A percentile compares a stretch with the other conserved stretches of the same genome.
Conservation (phyloP, 2,888 invertebrate genomes). For the Cistogaster globosa region DNA sequence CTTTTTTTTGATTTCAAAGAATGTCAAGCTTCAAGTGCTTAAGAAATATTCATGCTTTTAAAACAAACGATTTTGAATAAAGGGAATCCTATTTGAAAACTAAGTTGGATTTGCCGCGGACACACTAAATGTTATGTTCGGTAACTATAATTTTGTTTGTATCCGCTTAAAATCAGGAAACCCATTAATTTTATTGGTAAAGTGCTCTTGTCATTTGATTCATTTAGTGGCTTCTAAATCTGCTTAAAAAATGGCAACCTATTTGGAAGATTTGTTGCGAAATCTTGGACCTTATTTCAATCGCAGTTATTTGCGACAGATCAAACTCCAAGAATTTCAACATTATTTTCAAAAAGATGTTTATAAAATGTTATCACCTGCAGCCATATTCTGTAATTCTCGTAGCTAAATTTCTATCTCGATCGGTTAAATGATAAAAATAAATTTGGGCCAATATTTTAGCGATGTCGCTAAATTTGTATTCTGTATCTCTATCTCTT, state of each 20-base stretch:
- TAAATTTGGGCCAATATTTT: too few relatives aligned
- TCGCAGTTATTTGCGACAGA: conserved; percentile 14
- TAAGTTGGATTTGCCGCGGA: not conserved
- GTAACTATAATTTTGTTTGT: not conserved
- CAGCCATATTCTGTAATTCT: too few relatives aligned
- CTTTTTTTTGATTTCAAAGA: not conserved
- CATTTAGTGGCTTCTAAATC: conserved; percentile 8
- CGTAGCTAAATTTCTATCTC: too few relatives aligned
- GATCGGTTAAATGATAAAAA: too few relatives aligned
- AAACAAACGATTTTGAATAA: not conserved
- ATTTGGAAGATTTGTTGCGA: conserved; percentile 10
- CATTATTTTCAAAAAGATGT: conserved; percentile 18
- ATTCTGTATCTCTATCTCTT: too few relatives aligned
- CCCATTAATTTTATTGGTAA: too few relatives aligned
- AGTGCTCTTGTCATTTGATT: too few relatives aligned
- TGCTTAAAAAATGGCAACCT: not conserved
- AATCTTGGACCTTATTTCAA: conserved; percentile 31
- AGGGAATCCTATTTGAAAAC: not conserved
- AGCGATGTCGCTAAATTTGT: too few relatives aligned
- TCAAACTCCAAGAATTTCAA: conserved; percentile 29
- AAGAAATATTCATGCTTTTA: not conserved
- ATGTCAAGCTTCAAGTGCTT: not conserved
- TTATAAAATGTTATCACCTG: conserved; percentile 34
- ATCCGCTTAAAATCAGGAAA: not conserved
- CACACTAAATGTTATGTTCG: conserved; percentile 6